Percentiles rank a stretch among this genome's conserved stretches.
These are phyloP conservation scores for Metridium senile DNA, from an alignment of 92 coral and sea anemone species.

Conservation along the genomic window DNA sequence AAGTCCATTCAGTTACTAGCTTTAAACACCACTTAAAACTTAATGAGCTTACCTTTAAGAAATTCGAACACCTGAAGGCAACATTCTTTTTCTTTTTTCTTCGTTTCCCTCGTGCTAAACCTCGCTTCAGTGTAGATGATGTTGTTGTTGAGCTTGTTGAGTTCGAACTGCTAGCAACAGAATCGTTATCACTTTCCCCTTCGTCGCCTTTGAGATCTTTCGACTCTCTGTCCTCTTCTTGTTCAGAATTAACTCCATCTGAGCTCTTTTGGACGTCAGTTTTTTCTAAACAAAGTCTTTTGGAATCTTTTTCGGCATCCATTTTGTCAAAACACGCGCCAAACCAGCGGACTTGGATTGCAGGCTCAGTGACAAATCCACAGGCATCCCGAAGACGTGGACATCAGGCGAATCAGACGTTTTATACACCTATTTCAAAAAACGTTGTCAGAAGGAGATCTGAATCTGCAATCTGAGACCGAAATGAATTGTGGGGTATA, in stretches of 20 bases:
- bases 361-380: not conserved
- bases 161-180: constrained; percentile 80
- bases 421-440: too few relatives aligned
- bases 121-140: constrained; percentile 53
- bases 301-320: constrained; percentile 10
- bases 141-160: constrained; percentile 74
- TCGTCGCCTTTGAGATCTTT: constrained; percentile 74
- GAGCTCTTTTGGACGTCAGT: constrained; percentile 12
- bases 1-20: too few relatives aligned
- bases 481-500: too few relatives aligned
- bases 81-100: constrained; percentile 66
- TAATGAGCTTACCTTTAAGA: constrained; percentile 72
- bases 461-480: too few relatives aligned
- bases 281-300: constrained; percentile 14
- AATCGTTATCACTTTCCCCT: constrained; percentile 92
- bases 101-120: constrained; percentile 67
- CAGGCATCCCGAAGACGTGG: constrained; percentile 12
- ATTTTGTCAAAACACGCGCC: constrained; percentile 40
- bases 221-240: constrained; percentile 65
- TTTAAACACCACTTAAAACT: too few relatives aligned
- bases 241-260: constrained; percentile 37
- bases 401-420: too few relatives aligned
- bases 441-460: too few relatives aligned
- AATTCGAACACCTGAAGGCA: constrained; percentile 90
- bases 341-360: constrained; percentile 6